Evolutionary conservation across 2,888 invertebrate genomes (phyloP).

Genomic region (Xanthia icteritia): DNA sequence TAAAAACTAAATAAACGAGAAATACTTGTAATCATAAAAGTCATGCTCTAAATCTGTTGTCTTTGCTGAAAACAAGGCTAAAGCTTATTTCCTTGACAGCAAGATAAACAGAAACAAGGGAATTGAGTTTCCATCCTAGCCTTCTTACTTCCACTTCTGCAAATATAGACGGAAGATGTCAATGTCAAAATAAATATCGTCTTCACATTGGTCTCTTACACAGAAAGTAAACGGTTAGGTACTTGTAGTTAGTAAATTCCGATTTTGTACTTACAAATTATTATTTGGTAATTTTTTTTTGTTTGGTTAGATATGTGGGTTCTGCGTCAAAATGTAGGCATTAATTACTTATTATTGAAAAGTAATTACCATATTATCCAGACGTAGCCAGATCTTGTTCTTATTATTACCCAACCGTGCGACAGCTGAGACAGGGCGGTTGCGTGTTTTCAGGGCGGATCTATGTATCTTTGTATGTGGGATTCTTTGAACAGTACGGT

Average conservation of each 20-base stretch:
- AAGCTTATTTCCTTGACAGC: not conserved
- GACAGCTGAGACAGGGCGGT: too few species aligned
- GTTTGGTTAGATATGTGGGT: not conserved
- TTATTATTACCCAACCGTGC: too few species aligned
- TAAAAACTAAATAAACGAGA: not conserved
- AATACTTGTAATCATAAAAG: not conserved
- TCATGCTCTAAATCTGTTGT: too few species aligned
- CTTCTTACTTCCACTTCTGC: not conserved
- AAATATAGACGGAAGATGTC: not conserved
- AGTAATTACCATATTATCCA: too few species aligned
- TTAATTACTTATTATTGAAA: not conserved
- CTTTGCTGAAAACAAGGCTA: too few species aligned
- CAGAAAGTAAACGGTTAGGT: not conserved
- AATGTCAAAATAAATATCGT: not conserved
- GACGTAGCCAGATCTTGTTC: too few species aligned
- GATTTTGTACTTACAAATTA: not conserved
- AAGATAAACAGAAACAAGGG: slow-evolving; percentile 13
- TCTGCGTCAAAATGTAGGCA: not conserved
- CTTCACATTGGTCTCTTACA: not conserved
- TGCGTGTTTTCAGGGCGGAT: too few species aligned
- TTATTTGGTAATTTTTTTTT: not conserved
- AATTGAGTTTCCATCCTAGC: slow-evolving; percentile 8
- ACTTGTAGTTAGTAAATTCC: not conserved
- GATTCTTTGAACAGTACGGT: too few species aligned
- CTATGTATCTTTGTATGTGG: too few species aligned